These are phyloP conservation scores for Euphydryas editha DNA, from an alignment of 2,888 invertebrate species.

Conservation along the genomic window DNA sequence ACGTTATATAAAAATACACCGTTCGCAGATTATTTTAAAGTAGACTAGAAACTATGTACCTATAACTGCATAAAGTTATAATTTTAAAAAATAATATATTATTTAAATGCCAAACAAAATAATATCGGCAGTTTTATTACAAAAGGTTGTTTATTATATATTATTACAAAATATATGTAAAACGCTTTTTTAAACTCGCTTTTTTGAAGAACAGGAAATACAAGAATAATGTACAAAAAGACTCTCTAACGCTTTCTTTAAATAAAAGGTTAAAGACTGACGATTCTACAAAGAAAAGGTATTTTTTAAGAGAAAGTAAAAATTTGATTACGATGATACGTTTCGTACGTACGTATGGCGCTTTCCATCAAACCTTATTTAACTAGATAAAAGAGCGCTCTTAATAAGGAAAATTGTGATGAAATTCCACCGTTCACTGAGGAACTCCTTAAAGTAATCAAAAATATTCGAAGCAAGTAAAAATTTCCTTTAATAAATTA, in stretches of 20 bases:
- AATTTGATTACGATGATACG: conserved; percentile 16
- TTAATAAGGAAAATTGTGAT: conserved; percentile 40
- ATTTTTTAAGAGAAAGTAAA: neutral
- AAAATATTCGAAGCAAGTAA: conserved; percentile 49
- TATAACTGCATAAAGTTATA: too few species aligned
- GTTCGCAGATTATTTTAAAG: too few species aligned
- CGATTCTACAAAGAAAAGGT: conserved; percentile 9
- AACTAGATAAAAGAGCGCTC: conserved; percentile 37
- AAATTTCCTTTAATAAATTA: conserved; percentile 53
- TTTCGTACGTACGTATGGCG: conserved; percentile 22
- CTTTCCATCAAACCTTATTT: conserved; percentile 27
- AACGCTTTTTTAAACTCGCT: too few species aligned
- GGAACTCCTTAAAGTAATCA: conserved; percentile 54
- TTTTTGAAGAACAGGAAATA: neutral
- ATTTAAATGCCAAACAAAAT: neutral
- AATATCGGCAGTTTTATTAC: neutral
- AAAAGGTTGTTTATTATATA: neutral
- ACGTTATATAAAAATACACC: too few species aligned
- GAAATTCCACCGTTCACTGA: conserved; percentile 45
- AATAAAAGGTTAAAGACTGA: conserved; percentile 11
- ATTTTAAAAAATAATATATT: neutral
- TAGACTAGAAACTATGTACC: too few species aligned
- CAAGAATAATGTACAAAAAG: conserved; percentile 3
- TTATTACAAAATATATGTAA: too few species aligned
- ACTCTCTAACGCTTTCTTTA: neutral